Conservation (phyloP, 2,113 vertebrate genomes). For the Gadus chalcogrammus region DNA sequence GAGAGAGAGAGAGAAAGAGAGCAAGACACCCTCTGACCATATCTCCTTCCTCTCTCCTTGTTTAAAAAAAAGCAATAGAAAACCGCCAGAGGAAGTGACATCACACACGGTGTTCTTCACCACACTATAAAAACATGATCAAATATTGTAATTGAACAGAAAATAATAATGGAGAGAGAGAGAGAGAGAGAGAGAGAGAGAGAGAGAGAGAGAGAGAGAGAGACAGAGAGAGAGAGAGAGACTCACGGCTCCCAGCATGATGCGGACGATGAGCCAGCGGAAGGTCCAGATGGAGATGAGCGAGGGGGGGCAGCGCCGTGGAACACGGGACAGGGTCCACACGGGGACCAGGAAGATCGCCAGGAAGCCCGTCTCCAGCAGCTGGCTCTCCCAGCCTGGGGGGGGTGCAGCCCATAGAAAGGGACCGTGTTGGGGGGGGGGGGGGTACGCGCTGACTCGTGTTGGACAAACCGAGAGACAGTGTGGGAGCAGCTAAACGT, state of each 20-base stretch:
- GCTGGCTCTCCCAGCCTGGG: slow-evolving; percentile 95
- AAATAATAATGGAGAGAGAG: no score
- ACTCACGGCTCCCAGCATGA: slow-evolving; percentile 97
- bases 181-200: no score
- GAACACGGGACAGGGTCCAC: slow-evolving; percentile 81
- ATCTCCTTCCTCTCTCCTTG: no score
- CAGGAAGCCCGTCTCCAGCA: slow-evolving; percentile 92
- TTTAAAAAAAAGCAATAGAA: no score
- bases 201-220: background rate
- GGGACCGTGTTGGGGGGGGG: no score
- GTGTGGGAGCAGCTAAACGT: background rate
- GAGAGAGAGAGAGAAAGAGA: no score
- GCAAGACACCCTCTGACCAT: no score
- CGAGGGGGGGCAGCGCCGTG: slow-evolving; percentile 76
- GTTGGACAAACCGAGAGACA: background rate
- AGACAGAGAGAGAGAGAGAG: slow-evolving; percentile 6
- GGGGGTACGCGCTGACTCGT: no score
- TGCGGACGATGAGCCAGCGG: slow-evolving; percentile 96
- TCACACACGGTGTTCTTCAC: no score
- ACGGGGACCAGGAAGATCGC: slow-evolving; percentile 89
- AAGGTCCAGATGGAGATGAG: slow-evolving; percentile 85
- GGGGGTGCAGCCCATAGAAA: background rate
- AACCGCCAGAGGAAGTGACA: no score
- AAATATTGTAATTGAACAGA: no score
- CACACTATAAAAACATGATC: no score